Evolutionary conservation across 2,888 invertebrate genomes (phyloP).

Genomic region (Apantesis nais): DNA sequence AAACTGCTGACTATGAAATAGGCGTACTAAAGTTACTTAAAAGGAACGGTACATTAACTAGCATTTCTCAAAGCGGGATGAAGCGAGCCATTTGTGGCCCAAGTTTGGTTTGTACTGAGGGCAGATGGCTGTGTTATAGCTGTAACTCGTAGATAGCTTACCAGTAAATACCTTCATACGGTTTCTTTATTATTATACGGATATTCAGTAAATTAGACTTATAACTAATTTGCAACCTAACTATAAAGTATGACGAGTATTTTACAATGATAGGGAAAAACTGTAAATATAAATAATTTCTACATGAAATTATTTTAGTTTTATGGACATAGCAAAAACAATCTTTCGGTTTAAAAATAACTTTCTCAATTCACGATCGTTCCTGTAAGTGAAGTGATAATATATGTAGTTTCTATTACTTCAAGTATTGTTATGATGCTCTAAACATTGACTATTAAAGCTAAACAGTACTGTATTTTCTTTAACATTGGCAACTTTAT

Average conservation of each 20-base stretch:
- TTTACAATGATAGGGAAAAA: background rate
- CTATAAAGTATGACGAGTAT: slow-evolving; percentile 9
- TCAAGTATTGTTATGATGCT: background rate
- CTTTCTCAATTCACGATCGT: background rate
- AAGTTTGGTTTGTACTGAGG: slow-evolving; percentile 29
- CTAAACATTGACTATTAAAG: background rate
- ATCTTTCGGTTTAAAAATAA: no score
- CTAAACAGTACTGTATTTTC: background rate
- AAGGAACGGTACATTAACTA: slow-evolving; percentile 63
- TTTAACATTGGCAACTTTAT: background rate
- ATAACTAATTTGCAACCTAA: slow-evolving; percentile 20
- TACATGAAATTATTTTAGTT: background rate
- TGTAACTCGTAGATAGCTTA: slow-evolving; percentile 31
- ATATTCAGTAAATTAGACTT: no score
- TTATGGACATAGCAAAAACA: background rate
- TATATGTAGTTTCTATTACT: background rate
- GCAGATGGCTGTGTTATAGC: slow-evolving; percentile 39
- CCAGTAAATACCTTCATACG: slow-evolving; percentile 31
- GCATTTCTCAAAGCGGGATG: slow-evolving; percentile 58
- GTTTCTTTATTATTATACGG: no score
- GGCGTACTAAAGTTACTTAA: slow-evolving; percentile 45
- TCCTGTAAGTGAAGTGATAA: background rate
- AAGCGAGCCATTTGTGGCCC: slow-evolving; percentile 60
- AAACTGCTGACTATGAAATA: slow-evolving; percentile 49
- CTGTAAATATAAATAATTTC: background rate